Conservation (phyloP, 64 coral and sea anemone species). For the Stichodactyla mertensii region DNA sequence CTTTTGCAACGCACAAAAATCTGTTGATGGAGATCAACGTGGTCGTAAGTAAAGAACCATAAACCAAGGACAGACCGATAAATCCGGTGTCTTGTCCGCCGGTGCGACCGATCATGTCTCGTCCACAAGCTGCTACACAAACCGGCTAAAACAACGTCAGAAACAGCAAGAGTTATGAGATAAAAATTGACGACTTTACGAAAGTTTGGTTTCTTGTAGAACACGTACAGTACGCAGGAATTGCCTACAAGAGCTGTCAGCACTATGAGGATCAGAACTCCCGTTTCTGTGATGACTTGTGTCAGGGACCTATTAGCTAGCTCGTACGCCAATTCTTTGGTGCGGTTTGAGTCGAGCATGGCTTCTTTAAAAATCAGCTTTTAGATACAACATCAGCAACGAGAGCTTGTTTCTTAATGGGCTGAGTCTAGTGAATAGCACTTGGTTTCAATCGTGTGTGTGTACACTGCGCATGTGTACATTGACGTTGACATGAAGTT, state of each 20-base stretch:
- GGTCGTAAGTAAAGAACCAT: conserved; percentile 21
- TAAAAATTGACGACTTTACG: conserved; percentile 29
- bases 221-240: conserved; percentile 29
- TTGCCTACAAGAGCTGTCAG: conserved; percentile 30
- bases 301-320: neutral
- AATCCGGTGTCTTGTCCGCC: conserved; percentile 20
- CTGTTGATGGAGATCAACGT: conserved; percentile 34
- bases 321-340: neutral
- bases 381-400: neutral
- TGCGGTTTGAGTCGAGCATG: neutral
- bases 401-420: neutral
- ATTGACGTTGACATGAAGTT: too few relatives aligned
- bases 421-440: neutral
- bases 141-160: conserved; percentile 19
- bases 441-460: too few relatives aligned
- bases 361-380: neutral
- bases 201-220: conserved; percentile 39
- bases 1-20: conserved; percentile 30
- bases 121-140: conserved; percentile 15
- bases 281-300: conserved; percentile 21
- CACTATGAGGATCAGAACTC: conserved; percentile 24
- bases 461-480: too few relatives aligned
- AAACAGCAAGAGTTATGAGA: conserved; percentile 36
- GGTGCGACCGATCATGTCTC: conserved; percentile 14
- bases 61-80: conserved; percentile 7